Conservation (phyloP, 2,888 invertebrate species). For the Dryobota labecula region DNA sequence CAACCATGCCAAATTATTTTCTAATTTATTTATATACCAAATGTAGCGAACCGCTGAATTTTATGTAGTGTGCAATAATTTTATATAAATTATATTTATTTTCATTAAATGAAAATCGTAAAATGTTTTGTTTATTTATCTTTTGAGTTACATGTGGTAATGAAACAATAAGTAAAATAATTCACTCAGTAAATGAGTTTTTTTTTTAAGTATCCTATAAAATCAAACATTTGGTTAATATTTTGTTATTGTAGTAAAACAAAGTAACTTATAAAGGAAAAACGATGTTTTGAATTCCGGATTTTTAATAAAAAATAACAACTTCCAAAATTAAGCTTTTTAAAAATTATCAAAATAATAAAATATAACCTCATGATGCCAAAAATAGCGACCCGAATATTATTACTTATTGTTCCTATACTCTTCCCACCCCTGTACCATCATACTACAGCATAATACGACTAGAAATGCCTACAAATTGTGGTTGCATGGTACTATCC, state of each 20-base stretch:
- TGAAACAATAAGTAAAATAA: conserved; percentile 37
- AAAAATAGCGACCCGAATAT: neutral
- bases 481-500: conserved; percentile 46
- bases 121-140: conserved; percentile 62
- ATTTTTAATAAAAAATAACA: neutral
- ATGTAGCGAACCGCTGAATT: conserved; percentile 59
- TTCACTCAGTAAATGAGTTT: neutral
- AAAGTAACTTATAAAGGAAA: neutral
- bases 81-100: conserved; percentile 65
- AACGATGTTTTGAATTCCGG: neutral
- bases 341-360: neutral
- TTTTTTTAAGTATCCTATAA: neutral
- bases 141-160: conserved; percentile 21
- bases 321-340: neutral
- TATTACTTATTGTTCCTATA: conserved; percentile 29
- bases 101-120: conserved; percentile 66
- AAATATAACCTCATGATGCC: neutral
- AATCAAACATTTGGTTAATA: neutral
- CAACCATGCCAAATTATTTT: conserved; percentile 46
- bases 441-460: conserved; percentile 26
- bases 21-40: conserved; percentile 51
- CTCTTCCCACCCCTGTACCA: conserved; percentile 21
- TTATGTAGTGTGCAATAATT: conserved; percentile 53
- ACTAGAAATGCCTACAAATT: conserved; percentile 18
- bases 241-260: neutral